Evolutionary conservation across 1,140 invertebrate genomes (phyloP).

Genomic region (Drosophila dunni): DNA sequence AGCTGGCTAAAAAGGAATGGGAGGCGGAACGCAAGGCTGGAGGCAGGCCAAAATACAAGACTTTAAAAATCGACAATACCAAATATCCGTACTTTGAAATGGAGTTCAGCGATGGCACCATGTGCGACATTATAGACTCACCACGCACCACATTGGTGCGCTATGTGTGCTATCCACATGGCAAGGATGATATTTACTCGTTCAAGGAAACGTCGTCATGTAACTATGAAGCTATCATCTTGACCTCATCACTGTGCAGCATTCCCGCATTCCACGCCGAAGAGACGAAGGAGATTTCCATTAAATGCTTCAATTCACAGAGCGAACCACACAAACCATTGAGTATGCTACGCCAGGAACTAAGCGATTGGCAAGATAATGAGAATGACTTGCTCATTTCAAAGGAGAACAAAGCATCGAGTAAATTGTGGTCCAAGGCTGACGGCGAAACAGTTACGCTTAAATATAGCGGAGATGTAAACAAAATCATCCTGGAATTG

Average conservation of each 20-base stretch:
- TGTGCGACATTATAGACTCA: slow-evolving; percentile 95
- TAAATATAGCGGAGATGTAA: slow-evolving; percentile 63
- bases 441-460: slow-evolving; percentile 63
- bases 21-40: slow-evolving; percentile 84
- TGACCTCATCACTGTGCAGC: slow-evolving; percentile 93
- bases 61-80: slow-evolving; percentile 94
- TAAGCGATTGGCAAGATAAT: slow-evolving; percentile 87
- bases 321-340: slow-evolving; percentile 90
- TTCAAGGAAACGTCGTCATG: slow-evolving; percentile 97
- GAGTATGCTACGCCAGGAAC: slow-evolving; percentile 89
- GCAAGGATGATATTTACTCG: slow-evolving; percentile 96
- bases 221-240: slow-evolving; percentile 95
- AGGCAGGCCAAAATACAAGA: slow-evolving; percentile 85
- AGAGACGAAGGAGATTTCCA: slow-evolving; percentile 91
- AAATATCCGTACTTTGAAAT: slow-evolving; percentile 94
- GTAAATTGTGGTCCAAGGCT: slow-evolving; percentile 52
- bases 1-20: slow-evolving; percentile 85
- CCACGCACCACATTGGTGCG: slow-evolving; percentile 92
- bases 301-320: slow-evolving; percentile 91
- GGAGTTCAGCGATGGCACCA: slow-evolving; percentile 91
- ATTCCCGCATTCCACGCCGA: slow-evolving; percentile 96
- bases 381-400: slow-evolving; percentile 70
- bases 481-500: slow-evolving; percentile 67
- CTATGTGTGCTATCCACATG: slow-evolving; percentile 93
- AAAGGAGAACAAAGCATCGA: slow-evolving; percentile 54